Evolutionary conservation across 2,888 invertebrate species (phyloP), one percentile per base, ranked within the genome.

Genomic region (Mesorhabditis spiculigera): DNA sequence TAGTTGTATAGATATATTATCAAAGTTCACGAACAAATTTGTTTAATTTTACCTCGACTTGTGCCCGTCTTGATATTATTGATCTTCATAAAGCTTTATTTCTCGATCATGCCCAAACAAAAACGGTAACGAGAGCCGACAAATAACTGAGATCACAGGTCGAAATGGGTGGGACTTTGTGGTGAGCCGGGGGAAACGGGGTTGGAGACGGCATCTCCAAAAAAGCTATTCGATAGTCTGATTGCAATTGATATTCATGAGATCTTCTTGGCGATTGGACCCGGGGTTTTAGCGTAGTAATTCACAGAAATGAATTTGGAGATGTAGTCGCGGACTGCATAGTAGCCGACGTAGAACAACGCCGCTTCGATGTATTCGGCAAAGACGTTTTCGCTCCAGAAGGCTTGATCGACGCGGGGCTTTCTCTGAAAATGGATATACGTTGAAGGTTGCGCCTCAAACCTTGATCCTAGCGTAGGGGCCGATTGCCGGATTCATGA

Each of bases 401-500:
- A 74, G 43, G 76, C 72, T 63, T 82, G 82, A 4, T 71, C 70
- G 10, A 78, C 77, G n/a, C 78, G 63, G 4, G 76, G 73, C 44
- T 71, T 72, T 50, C 78, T 58, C 62, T 13, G 13, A 43, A 63
- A 8, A 63, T 43, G 13, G 13, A 16, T 8, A n/a, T 42, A 43
- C 6, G 43, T 10, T 4, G 2, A 42, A 65, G 58, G 78, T 77
- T 64, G 92, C 93, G 74, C 94, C 89, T 2, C 58, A 50, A 13
- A 50, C 58, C 87, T 93, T 94, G 69, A 94, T 92, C 67, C 98
- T 89, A 0, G 96, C 93, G 86, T 95, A 97, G 0, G 97, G 97
- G 1, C 97, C 97, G 69, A 98, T 92, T 8, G 92, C 92, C 0
- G 97, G 96, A 88, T 97, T 95, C 88, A 90, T 92, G 0, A 98